Percentiles rank a stretch among this genome's conserved stretches.
Conservation (phyloP, 2,888 invertebrate genomes). For the Furcula furcula region DNA sequence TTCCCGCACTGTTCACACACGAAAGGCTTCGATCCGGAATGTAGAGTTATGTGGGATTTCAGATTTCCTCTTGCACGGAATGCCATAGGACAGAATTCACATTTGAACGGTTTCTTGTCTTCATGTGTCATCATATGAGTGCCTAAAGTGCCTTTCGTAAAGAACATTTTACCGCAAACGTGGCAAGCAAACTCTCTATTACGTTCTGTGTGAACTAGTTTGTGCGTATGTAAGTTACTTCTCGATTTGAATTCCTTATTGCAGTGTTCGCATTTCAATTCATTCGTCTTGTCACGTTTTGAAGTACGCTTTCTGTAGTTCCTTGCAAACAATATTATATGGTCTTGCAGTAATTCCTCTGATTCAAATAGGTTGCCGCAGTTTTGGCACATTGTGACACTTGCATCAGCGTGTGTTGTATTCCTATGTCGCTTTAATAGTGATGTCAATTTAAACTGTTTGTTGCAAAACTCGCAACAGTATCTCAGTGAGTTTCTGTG, state of each 20-base stretch:
- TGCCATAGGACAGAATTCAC: slow-evolving; percentile 65
- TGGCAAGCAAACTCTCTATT: slow-evolving; percentile 69
- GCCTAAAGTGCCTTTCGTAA: slow-evolving; percentile 66
- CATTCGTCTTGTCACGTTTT: slow-evolving; percentile 39
- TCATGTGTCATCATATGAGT: slow-evolving; percentile 70
- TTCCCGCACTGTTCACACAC: slow-evolving; percentile 75
- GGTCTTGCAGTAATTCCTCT: slow-evolving; percentile 55
- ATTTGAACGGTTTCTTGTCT: slow-evolving; percentile 65
- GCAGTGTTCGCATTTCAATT: slow-evolving; percentile 63
- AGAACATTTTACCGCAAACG: slow-evolving; percentile 74
- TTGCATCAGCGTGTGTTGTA: slow-evolving; percentile 35
- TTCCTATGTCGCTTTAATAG: slow-evolving; percentile 54
- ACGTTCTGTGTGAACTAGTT: slow-evolving; percentile 67
- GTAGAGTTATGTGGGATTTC: slow-evolving; percentile 63
- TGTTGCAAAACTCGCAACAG: slow-evolving; percentile 68
- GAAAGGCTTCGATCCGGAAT: slow-evolving; percentile 67
- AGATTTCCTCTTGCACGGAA: slow-evolving; percentile 70
- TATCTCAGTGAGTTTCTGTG: slow-evolving; percentile 58
- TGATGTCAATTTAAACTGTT: slow-evolving; percentile 41
- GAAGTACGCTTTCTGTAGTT: slow-evolving; percentile 36
- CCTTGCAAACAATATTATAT: slow-evolving; percentile 51
- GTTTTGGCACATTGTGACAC: slow-evolving; percentile 46
- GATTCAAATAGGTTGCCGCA: slow-evolving; percentile 60
- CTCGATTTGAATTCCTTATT: slow-evolving; percentile 64
- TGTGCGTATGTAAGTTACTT: slow-evolving; percentile 64